These are phyloP conservation scores for Eudasyphora cyanicolor DNA, from an alignment of 2,888 invertebrate species.

Conservation along the genomic window DNA sequence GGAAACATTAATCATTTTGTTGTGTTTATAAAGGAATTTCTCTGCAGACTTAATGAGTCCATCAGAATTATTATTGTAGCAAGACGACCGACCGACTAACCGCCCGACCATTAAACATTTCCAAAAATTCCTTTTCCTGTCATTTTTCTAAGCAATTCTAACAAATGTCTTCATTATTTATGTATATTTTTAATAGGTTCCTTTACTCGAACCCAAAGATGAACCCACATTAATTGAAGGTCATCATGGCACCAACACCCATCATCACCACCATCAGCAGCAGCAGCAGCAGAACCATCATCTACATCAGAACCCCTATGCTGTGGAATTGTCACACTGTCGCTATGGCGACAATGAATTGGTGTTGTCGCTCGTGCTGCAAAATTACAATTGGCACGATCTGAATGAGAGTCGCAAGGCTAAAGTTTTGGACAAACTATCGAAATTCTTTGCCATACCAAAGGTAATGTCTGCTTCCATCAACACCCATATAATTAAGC, in stretches of 20 bases:
- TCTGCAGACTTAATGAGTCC: conserved; percentile 33
- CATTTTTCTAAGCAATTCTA: conserved; percentile 13
- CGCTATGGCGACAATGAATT: conserved; percentile 76
- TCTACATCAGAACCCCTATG: conserved; percentile 73
- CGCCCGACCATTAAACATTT: neutral
- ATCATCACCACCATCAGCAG: conserved; percentile 11
- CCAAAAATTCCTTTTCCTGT: neutral
- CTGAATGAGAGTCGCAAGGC: conserved; percentile 75
- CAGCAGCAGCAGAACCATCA: conserved; percentile 30
- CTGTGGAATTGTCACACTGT: conserved; percentile 75
- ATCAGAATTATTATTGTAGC: conserved; percentile 26
- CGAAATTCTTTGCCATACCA: conserved; percentile 80
- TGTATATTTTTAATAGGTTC: conserved; percentile 70
- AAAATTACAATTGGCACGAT: conserved; percentile 77
- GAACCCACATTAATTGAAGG: conserved; percentile 70
- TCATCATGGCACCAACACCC: conserved; percentile 24
- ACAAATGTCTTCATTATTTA: conserved; percentile 31
- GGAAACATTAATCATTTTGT: conserved; percentile 59
- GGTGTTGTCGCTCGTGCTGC: conserved; percentile 77
- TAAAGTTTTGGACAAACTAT: conserved; percentile 77
- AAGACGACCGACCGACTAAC: neutral
- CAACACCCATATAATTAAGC: neutral
- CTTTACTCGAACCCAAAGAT: conserved; percentile 75
- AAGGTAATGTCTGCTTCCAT: conserved; percentile 73
- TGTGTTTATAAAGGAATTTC: conserved; percentile 31